Evolutionary conservation across 2,797 vertebrate species (phyloP).

Genomic region (Pangasius djambal): DNA sequence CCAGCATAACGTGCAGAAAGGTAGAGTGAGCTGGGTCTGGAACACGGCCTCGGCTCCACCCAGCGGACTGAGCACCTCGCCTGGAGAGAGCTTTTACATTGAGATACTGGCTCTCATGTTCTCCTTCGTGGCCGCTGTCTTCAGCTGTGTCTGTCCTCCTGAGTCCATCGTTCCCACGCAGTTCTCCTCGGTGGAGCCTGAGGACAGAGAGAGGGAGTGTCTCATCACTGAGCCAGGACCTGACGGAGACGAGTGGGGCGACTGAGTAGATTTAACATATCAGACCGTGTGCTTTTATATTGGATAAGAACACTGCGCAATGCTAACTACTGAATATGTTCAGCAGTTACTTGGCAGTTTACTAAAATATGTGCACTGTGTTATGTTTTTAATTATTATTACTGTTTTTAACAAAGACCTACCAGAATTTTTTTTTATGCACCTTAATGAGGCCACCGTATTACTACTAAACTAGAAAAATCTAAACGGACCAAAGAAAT

Average conservation of each 20-base stretch:
- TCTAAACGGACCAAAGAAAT: neutral
- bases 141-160: constrained; percentile 17
- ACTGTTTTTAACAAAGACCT: neutral
- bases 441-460: neutral
- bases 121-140: constrained; percentile 34
- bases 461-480: neutral
- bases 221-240: constrained; percentile 10
- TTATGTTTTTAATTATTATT: neutral
- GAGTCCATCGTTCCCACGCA: neutral
- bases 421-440: neutral
- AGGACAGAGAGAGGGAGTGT: constrained; percentile 43
- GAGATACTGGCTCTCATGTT: constrained; percentile 53
- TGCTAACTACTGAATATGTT: neutral
- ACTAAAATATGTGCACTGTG: neutral
- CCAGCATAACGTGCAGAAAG: constrained; percentile 48
- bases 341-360: neutral
- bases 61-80: neutral
- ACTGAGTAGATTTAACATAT: constrained; percentile 16
- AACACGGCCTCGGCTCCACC: neutral
- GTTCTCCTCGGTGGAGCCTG: constrained; percentile 37
- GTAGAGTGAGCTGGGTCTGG: neutral
- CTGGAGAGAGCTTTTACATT: constrained; percentile 63
- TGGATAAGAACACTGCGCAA: neutral
- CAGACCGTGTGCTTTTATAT: neutral
- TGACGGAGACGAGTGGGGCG: constrained; percentile 19